Conservation (phyloP, 2,888 invertebrate genomes). For the Uropetala carovei region DNA sequence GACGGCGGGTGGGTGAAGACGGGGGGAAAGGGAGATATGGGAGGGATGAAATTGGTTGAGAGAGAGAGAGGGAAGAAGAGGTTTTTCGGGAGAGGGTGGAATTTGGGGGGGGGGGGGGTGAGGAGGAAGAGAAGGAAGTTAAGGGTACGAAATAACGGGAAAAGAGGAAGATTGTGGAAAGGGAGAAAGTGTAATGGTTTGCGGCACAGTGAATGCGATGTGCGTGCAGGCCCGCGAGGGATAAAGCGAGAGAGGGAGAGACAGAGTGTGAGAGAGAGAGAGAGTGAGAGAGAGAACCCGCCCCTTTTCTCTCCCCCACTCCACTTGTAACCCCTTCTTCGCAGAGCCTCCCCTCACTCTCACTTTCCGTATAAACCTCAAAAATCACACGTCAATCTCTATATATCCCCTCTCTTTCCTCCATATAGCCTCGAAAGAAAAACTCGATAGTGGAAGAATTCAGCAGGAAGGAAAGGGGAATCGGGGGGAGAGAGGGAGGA, state of each 20-base stretch:
- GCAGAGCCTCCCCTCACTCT: not conserved
- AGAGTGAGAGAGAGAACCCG: not conserved
- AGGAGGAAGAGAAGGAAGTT: constrained; percentile 44
- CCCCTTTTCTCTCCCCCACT: not conserved
- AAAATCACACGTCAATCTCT: not conserved
- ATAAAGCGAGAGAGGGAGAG: not conserved
- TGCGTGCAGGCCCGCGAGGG: constrained; percentile 21
- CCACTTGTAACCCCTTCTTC: not conserved
- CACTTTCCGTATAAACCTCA: not conserved
- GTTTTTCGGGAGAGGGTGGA: not conserved
- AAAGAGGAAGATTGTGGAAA: constrained; percentile 64
- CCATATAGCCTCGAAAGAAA: not conserved
- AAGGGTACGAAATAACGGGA: constrained; percentile 59
- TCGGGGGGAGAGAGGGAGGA: not conserved
- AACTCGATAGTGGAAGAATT: constrained; percentile 37
- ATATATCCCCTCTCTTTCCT: not conserved
- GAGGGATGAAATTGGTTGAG: constrained; percentile 9
- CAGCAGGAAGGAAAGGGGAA: not conserved
- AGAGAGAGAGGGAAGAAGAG: not conserved
- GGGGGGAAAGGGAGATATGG: not conserved
- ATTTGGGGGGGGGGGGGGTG: too few relatives aligned
- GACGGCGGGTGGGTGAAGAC: not conserved
- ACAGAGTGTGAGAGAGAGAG: too few relatives aligned
- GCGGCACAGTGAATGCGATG: not conserved
- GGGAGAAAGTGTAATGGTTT: constrained; percentile 39